Evolutionary conservation across 2,888 invertebrate genomes (phyloP).

Genomic region (Fissipunctia ypsillon): DNA sequence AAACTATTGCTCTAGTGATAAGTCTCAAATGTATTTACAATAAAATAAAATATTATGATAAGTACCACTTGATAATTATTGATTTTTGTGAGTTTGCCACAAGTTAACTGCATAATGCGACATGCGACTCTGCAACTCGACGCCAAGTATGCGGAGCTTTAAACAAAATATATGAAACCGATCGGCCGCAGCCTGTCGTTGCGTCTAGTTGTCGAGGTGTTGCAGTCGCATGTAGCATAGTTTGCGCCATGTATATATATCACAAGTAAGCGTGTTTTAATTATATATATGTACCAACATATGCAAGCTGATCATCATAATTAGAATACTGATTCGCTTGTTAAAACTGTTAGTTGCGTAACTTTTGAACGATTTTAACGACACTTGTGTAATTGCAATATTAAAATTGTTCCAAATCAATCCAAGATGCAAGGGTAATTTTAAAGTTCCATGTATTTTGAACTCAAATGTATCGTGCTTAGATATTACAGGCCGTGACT

Average conservation of each 20-base stretch:
- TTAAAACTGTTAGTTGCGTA: background rate
- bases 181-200: background rate
- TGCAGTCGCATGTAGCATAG: background rate
- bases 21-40: constrained; percentile 32
- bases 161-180: background rate
- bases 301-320: background rate
- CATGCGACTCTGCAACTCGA: background rate
- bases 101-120: background rate
- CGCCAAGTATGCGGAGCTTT: background rate
- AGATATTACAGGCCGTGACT: background rate
- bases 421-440: background rate
- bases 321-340: background rate
- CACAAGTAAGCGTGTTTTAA: background rate
- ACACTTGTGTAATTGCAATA: background rate
- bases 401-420: background rate
- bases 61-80: background rate
- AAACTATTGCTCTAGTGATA: constrained; percentile 45
- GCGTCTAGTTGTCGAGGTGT: background rate
- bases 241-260: background rate
- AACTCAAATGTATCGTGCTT: background rate
- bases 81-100: background rate
- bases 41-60: background rate
- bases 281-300: too few species aligned
- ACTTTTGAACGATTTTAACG: background rate
- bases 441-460: background rate